Conservation (phyloP, 2,797 vertebrate genomes). For the Chrosomus eos region DNA sequence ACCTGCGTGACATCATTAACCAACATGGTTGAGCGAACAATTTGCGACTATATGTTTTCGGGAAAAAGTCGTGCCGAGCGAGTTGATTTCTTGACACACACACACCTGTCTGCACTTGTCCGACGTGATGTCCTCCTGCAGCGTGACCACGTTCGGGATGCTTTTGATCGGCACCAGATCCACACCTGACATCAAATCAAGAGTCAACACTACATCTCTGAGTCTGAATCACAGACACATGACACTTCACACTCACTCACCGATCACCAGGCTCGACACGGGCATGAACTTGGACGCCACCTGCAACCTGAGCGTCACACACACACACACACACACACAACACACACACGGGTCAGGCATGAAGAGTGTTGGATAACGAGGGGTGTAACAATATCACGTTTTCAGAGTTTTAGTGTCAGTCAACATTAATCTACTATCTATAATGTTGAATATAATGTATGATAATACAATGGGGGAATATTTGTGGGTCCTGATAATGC, state of each 20-base stretch:
- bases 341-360: background rate
- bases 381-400: no score
- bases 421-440: no score
- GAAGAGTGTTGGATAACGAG: no score
- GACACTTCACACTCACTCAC: constrained; percentile 74
- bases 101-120: constrained; percentile 93
- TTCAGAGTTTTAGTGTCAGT: no score
- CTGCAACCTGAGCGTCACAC: constrained; percentile 82
- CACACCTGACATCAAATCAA: constrained; percentile 77
- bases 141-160: constrained; percentile 88
- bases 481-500: no score
- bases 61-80: no score
- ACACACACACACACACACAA: background rate
- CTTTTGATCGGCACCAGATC: constrained; percentile 94
- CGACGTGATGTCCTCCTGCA: constrained; percentile 96
- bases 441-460: no score
- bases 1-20: no score
- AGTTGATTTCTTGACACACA: no score
- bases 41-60: no score
- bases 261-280: constrained; percentile 93
- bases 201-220: background rate
- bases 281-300: constrained; percentile 98
- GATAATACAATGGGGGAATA: no score
- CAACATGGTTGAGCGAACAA: no score
- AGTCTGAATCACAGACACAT: background rate